phyloP scores from a whole-genome alignment of 2,113 vertebrate species.

The Nesoenas mayeri region DNA sequence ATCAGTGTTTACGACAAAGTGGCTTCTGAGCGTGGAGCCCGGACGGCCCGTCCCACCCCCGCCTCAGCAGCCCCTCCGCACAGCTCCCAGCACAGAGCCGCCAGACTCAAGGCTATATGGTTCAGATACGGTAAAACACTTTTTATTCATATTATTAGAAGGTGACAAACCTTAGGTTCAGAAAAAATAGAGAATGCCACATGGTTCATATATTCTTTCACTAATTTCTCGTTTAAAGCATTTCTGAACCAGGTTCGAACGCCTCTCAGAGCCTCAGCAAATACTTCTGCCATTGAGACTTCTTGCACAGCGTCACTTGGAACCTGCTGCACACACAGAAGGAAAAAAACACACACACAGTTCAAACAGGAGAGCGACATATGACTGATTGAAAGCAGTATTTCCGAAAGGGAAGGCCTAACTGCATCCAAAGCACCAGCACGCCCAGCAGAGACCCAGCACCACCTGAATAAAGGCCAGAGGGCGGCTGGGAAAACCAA shows the following conservation, averaged over 20 bases:
- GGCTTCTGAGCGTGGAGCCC: background rate
- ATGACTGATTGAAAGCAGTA: background rate
- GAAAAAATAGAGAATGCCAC: rapidly evolving
- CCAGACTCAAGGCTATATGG: background rate
- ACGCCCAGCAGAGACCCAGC: background rate
- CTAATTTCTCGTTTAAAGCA: background rate
- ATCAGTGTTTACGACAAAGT: rapidly evolving
- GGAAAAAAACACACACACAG: background rate
- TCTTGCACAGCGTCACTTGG: background rate
- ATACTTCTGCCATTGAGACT: background rate
- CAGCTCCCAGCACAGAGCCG: background rate
- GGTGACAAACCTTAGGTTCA: constrained; percentile 43
- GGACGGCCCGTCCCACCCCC: background rate
- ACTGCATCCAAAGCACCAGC: background rate
- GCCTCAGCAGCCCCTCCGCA: background rate
- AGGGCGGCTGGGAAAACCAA: background rate
- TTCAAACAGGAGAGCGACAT: background rate
- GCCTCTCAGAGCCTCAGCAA: background rate
- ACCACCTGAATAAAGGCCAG: background rate
- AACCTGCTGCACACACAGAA: background rate
- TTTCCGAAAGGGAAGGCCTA: background rate
- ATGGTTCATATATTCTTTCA: rapidly evolving
- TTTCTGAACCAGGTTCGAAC: constrained; percentile 29
- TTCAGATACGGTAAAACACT: background rate
- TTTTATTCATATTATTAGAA: background rate